phyloP scores from a whole-genome alignment of 2,113 vertebrate species.

The Fregetta grallaria region DNA sequence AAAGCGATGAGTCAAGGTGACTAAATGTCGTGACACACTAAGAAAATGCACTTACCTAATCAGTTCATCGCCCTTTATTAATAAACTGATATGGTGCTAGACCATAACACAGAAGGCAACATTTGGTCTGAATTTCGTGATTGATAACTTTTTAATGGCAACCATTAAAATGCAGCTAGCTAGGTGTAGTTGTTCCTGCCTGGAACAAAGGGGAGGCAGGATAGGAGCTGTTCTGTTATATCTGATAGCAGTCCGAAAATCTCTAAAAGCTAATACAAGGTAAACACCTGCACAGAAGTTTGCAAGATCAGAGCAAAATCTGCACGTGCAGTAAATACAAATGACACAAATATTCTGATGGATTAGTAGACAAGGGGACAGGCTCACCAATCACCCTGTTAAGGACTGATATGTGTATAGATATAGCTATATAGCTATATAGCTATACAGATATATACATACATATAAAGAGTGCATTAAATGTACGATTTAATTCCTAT shows the following conservation, averaged over 20 bases:
- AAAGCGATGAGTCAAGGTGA: neutral
- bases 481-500: neutral
- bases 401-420: neutral
- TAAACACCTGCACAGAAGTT: neutral
- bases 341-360: neutral
- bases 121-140: neutral
- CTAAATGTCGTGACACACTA: neutral
- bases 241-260: neutral
- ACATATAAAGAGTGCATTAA: neutral
- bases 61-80: neutral
- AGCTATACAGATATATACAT: neutral
- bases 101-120: neutral
- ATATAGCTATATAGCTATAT: neutral
- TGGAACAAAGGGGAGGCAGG: neutral
- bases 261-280: constrained; percentile 5
- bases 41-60: neutral
- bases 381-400: neutral
- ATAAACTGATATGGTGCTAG: neutral
- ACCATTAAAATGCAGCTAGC: neutral
- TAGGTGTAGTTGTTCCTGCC: neutral
- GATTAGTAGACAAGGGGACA: neutral
- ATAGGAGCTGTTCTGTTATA: neutral
- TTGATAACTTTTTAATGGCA: neutral
- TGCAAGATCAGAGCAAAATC: neutral
- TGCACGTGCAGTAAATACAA: neutral